These are phyloP conservation scores for Diachasma alloeum DNA, from an alignment of 1,140 invertebrate genomes.

Conservation along the genomic window DNA sequence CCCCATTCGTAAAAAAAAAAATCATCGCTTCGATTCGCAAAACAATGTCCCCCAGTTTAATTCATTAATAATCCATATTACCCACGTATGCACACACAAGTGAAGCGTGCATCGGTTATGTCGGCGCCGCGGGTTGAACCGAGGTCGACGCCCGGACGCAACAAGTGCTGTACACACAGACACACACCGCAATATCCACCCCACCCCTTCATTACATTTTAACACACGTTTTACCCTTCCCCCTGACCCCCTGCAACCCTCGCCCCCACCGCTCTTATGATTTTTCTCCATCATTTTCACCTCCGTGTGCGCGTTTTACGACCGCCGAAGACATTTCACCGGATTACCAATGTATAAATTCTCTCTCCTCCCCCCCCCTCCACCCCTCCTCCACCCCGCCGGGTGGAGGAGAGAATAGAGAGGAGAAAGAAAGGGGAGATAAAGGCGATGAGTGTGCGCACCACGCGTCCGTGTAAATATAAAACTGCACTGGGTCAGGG, in stretches of 20 bases:
- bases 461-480: slow-evolving; percentile 50
- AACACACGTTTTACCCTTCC: slow-evolving; percentile 22
- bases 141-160: slow-evolving; percentile 63
- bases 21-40: neutral
- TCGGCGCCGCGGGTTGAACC: slow-evolving; percentile 44
- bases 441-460: neutral
- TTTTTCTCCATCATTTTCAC: slow-evolving; percentile 8
- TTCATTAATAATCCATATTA: neutral
- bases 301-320: neutral
- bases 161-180: slow-evolving; percentile 64
- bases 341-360: neutral
- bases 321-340: neutral
- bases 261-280: slow-evolving; percentile 6
- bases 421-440: neutral
- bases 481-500: slow-evolving; percentile 66
- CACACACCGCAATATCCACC: slow-evolving; percentile 28
- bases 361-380: no score
- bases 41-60: neutral
- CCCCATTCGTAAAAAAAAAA: neutral
- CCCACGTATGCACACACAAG: slow-evolving; percentile 2
- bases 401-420: neutral
- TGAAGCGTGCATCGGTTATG: neutral
- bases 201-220: slow-evolving; percentile 26
- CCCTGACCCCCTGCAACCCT: neutral
- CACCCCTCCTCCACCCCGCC: neutral